Conservation (phyloP, 2,888 invertebrate genomes). For the Epinotia brunnichana region DNA sequence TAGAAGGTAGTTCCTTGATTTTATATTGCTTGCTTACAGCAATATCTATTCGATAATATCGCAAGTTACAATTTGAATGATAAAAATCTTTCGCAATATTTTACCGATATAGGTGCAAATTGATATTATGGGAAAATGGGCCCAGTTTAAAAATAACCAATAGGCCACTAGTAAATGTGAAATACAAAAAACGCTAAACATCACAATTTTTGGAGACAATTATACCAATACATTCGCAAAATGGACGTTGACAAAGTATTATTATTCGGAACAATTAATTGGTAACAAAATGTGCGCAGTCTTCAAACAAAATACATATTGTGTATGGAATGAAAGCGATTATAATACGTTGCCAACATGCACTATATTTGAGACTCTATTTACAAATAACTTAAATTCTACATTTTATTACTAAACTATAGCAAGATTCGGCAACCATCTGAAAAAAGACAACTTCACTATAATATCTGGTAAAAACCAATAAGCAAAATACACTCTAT, state of each 20-base stretch:
- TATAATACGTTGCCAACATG: conserved; percentile 75
- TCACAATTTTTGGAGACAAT: neutral
- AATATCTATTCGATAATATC: neutral
- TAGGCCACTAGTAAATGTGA: neutral
- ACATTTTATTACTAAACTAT: conserved; percentile 25
- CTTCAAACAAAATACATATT: conserved; percentile 47
- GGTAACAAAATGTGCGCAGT: conserved; percentile 45
- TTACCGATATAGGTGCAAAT: no score
- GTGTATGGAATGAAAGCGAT: conserved; percentile 14
- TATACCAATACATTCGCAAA: conserved; percentile 12
- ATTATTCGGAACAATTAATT: conserved; percentile 46
- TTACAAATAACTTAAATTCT: conserved; percentile 46
- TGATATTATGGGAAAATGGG: neutral
- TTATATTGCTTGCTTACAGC: neutral
- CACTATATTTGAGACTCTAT: conserved; percentile 51
- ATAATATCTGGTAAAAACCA: neutral
- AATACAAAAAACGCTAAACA: neutral
- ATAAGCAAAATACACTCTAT: no score
- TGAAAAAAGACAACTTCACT: conserved; percentile 6
- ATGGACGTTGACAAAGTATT: conserved; percentile 73
- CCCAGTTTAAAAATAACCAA: neutral
- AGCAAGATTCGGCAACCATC: conserved; percentile 10
- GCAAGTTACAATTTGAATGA: neutral
- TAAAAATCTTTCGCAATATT: no score
- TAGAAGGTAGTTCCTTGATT: no score